Conservation (phyloP, 2,888 invertebrate genomes). For the Apomyelois bistriatella region DNA sequence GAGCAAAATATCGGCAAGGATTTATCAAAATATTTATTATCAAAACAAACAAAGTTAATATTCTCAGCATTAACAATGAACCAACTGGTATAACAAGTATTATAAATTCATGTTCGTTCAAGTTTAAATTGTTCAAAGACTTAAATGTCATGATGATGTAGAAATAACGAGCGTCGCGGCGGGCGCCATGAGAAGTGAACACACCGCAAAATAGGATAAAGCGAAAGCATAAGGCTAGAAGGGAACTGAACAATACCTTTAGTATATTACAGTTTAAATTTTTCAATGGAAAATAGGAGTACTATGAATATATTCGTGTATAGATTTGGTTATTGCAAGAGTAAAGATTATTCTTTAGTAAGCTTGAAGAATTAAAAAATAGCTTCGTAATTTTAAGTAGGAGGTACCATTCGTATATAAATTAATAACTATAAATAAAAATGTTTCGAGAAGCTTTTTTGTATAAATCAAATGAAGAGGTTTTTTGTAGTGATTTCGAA, state of each 20-base stretch:
- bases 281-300: too few species aligned
- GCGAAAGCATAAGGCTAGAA: not conserved
- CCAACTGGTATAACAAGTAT: slow-evolving; percentile 1
- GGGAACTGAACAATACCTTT: not conserved
- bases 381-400: too few species aligned
- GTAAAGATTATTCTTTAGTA: too few species aligned
- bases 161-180: slow-evolving; percentile 6
- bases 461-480: too few species aligned
- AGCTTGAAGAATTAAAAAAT: too few species aligned
- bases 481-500: too few species aligned
- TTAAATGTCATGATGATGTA: slow-evolving; percentile 9
- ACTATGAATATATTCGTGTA: too few species aligned
- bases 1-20: not conserved
- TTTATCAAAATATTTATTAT: not conserved
- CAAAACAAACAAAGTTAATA: not conserved
- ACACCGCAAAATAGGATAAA: slow-evolving; percentile 3
- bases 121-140: slow-evolving; percentile 9
- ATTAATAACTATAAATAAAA: too few species aligned
- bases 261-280: not conserved
- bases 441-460: too few species aligned
- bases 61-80: not conserved
- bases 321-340: too few species aligned
- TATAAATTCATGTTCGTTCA: slow-evolving; percentile 5
- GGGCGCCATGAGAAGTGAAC: slow-evolving; percentile 2
- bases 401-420: too few species aligned